phyloP scores from a whole-genome alignment of 2,797 vertebrate species.

The Paramormyrops hopkinsi region DNA sequence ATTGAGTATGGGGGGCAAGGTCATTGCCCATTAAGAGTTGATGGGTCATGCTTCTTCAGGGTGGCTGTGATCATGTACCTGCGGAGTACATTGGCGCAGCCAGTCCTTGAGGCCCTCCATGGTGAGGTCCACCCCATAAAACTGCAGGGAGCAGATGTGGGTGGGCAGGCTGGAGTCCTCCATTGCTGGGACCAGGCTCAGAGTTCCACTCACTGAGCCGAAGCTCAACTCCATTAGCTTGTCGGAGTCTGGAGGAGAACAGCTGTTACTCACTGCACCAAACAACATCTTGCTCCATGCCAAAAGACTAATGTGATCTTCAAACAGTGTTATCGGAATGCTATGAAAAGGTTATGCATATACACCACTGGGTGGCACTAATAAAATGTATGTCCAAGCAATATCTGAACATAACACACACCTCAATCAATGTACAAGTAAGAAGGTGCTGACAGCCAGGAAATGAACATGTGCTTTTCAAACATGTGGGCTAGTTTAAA shows the following conservation, averaged over 20 bases:
- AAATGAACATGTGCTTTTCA: neutral
- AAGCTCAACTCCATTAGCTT: constrained; percentile 77
- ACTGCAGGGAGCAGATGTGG: constrained; percentile 69
- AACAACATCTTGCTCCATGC: constrained; percentile 46
- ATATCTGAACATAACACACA: neutral
- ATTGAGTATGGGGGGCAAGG: neutral
- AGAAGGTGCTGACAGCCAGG: constrained; percentile 1
- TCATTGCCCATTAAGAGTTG: neutral
- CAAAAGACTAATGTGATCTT: constrained; percentile 28
- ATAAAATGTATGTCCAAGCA: neutral
- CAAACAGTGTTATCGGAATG: neutral
- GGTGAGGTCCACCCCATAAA: constrained; percentile 79
- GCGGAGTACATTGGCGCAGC: constrained; percentile 84
- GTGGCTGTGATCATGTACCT: constrained; percentile 58
- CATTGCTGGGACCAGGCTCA: constrained; percentile 65
- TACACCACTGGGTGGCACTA: neutral
- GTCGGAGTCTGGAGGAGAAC: constrained; percentile 67
- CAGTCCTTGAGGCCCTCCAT: constrained; percentile 82
- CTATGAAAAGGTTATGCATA: neutral
- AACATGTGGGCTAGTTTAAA: neutral
- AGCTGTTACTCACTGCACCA: neutral
- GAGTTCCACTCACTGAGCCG: constrained; percentile 69
- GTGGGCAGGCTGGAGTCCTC: constrained; percentile 52
- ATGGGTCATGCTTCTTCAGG: neutral
- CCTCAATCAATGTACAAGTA: neutral